Evolutionary conservation across 2,113 vertebrate genomes (phyloP), one percentile per base, ranked within the genome.

Genomic region (Forbesichthys papilliferus): DNA sequence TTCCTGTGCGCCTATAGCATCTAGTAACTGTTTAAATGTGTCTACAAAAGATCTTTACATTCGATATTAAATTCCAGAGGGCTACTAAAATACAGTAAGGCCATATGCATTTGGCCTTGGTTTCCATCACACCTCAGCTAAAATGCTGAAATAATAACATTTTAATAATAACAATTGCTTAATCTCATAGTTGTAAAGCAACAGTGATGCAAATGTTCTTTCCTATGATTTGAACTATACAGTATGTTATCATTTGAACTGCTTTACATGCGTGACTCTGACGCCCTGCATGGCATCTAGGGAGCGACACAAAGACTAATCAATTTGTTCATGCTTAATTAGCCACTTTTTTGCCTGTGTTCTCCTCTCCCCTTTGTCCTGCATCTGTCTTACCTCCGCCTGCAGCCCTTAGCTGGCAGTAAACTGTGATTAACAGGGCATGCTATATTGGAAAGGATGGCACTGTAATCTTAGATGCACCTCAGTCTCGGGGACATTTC

Each of bases 401-500:
- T 18, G 59, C 55, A n/a, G 5, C 55, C 55, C 20, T 2, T 20
- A 52, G 77, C 73, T 77, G 77, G 61, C 77, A 80, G 64, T 61
- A 51, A 73, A 80, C 64, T 79, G 82, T 84, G 86, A 88, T 87
- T 87, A 88, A 85, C 84, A 77, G 69, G 72, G 71, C 61, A 48
- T 65, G 72, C 73, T 80, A 57, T 69, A 62, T 58, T 55, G 42
- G 64, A 60, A 63, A 73, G 69, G 55, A 80, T 75, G 79, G 76
- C 65, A 53, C 20, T 48, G 58, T 63, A 77, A 58, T 78, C 66
- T 69, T 65, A 11, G 74, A 63, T 68, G 66, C 71, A 83, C 64
- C 71, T 75, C 77, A 81, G 33, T 70, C 67, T 66, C 34, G 6
- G 48, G 18, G 14, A 13, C 46, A 14, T 6, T 36, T 34, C 42